Percentiles rank a stretch among this genome's conserved stretches.
These are phyloP conservation scores for Urocolius indicus DNA, from an alignment of 2,113 vertebrate genomes.

Conservation along the genomic window DNA sequence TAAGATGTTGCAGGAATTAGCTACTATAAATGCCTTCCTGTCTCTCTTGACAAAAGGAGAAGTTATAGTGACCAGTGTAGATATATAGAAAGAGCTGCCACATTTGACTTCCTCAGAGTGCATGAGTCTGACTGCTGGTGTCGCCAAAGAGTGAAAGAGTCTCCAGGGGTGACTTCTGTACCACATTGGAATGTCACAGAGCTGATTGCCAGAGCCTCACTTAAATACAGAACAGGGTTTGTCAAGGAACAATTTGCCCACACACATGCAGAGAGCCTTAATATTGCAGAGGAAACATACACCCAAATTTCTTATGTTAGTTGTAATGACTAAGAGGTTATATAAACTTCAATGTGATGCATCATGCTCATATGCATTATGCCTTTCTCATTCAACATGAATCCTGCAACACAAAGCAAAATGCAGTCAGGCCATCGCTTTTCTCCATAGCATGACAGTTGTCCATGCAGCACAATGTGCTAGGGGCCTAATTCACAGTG, in stretches of 20 bases:
- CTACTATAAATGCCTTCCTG: background rate
- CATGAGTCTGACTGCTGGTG: background rate
- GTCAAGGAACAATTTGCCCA: background rate
- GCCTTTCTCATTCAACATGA: background rate
- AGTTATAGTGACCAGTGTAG: background rate
- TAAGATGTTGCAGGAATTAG: background rate
- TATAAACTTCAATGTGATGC: background rate
- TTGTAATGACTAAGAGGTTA: background rate
- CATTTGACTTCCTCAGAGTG: background rate
- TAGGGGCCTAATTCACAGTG: background rate
- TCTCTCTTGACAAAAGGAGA: background rate
- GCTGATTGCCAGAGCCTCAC: background rate
- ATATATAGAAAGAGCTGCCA: background rate
- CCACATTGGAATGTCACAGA: accelerated
- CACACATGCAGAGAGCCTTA: background rate
- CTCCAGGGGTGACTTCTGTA: background rate
- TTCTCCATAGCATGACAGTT: background rate
- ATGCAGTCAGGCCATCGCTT: background rate
- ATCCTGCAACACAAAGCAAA: background rate
- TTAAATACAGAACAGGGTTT: background rate
- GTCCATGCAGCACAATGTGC: background rate
- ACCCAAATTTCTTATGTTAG: background rate
- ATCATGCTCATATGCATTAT: background rate
- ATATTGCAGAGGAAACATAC: background rate
- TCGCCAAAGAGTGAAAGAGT: background rate